A percentile compares a stretch with the other conserved stretches of the same genome.
phyloP scores from a whole-genome alignment of 2,888 invertebrate species.

The Hoplodrina ambigua region DNA sequence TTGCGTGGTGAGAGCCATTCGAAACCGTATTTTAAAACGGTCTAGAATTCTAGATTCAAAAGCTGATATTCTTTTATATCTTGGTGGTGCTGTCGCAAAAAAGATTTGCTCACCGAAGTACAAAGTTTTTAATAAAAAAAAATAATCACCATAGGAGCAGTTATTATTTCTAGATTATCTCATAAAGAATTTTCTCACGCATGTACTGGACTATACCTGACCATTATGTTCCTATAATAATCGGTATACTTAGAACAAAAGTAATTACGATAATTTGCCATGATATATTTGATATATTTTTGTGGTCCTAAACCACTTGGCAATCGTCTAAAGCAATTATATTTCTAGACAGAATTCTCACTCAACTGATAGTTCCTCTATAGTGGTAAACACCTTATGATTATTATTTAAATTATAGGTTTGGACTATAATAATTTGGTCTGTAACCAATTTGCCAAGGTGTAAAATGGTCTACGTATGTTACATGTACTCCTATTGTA shows the following conservation, averaged over 20 bases:
- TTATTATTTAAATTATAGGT: slow-evolving; percentile 19
- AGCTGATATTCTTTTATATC: slow-evolving; percentile 4
- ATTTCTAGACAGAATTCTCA: slow-evolving; percentile 10
- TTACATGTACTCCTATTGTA: slow-evolving; percentile 9
- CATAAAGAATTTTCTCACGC: not conserved
- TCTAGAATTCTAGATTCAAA: slow-evolving; percentile 5
- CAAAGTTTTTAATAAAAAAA: slow-evolving; percentile 7
- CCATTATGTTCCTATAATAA: slow-evolving; percentile 11
- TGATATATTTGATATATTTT: slow-evolving; percentile 24
- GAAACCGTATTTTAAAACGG: slow-evolving; percentile 23
- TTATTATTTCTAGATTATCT: slow-evolving; percentile 15
- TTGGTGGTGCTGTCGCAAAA: slow-evolving; percentile 10
- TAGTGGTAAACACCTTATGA: not conserved
- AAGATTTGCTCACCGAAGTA: slow-evolving; percentile 14
- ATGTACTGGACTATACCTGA: slow-evolving; percentile 14
- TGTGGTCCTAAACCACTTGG: slow-evolving; percentile 26
- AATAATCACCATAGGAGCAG: slow-evolving; percentile 5
- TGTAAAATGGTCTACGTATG: slow-evolving; percentile 3
- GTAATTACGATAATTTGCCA: slow-evolving; percentile 28
- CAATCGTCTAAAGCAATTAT: slow-evolving; percentile 29
- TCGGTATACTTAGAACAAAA: not conserved
- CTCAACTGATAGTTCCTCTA: slow-evolving; percentile 10
- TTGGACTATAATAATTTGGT: slow-evolving; percentile 1
- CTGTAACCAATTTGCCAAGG: slow-evolving; percentile 10
- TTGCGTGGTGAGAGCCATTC: slow-evolving; percentile 21